Evolutionary conservation across 1,140 invertebrate species (phyloP).

Genomic region (Delia radicum): DNA sequence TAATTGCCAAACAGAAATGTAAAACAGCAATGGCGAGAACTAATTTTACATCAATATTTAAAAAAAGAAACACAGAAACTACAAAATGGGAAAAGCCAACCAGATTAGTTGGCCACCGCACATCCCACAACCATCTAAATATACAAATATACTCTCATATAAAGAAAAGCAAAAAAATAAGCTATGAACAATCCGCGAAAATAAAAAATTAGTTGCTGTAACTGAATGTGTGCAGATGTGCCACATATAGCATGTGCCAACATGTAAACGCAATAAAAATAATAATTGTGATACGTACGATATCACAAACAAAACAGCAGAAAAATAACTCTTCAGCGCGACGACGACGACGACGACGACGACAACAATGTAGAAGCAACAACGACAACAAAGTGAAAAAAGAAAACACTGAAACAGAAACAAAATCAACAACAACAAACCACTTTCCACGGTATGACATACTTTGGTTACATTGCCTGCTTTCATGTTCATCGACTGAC

Average conservation of each 20-base stretch:
- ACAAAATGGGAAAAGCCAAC: background rate
- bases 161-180: too few species aligned
- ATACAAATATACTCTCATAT: background rate
- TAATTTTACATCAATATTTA: background rate
- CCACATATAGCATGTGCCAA: background rate
- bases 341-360: too few species aligned
- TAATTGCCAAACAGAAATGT: background rate
- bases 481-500: background rate
- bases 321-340: too few species aligned
- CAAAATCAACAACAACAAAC: background rate
- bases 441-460: conserved; percentile 16
- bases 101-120: background rate
- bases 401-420: background rate
- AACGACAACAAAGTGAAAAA: background rate
- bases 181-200: background rate
- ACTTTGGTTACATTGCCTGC: conserved; percentile 7
- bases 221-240: background rate
- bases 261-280: background rate
- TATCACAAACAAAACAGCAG: too few species aligned
- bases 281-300: too few species aligned
- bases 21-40: background rate
- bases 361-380: background rate
- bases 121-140: background rate
- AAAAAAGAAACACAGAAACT: background rate
- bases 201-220: background rate